Evolutionary conservation across 2,113 vertebrate species (phyloP).

Genomic region (Lucifuga dentata): DNA sequence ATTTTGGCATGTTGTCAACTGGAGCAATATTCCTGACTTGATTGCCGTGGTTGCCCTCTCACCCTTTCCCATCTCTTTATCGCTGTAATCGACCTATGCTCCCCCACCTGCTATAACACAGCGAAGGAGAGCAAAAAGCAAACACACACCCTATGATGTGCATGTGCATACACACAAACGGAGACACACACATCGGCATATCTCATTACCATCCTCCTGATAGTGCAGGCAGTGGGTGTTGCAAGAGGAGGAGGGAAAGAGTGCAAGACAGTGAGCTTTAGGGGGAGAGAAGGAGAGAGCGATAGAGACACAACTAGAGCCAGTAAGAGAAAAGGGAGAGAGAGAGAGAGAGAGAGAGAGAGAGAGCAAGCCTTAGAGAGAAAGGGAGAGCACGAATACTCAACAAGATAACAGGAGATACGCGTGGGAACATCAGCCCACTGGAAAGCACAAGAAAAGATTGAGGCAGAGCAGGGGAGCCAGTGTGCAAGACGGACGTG

Average conservation of each 20-base stretch:
- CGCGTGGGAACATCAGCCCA: slow-evolving; percentile 50
- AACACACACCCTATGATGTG: slow-evolving; percentile 55
- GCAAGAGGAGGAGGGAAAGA: slow-evolving; percentile 72
- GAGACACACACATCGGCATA: slow-evolving; percentile 57
- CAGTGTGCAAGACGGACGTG: slow-evolving; percentile 19
- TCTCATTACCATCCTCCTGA: slow-evolving; percentile 81
- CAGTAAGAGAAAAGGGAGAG: slow-evolving; percentile 32
- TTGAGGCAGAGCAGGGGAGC: slow-evolving; percentile 34
- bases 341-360: background rate
- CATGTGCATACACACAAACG: slow-evolving; percentile 28
- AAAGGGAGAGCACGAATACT: slow-evolving; percentile 25
- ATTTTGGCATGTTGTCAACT: background rate
- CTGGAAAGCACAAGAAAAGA: slow-evolving; percentile 30
- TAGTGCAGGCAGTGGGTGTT: slow-evolving; percentile 76
- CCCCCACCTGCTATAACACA: slow-evolving; percentile 48
- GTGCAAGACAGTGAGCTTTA: slow-evolving; percentile 62
- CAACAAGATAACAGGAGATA: slow-evolving; percentile 60
- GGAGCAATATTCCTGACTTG: slow-evolving; percentile 9
- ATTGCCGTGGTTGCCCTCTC: slow-evolving; percentile 29
- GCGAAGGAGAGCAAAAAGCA: slow-evolving; percentile 52
- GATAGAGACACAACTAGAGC: slow-evolving; percentile 54
- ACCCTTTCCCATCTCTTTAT: slow-evolving; percentile 68
- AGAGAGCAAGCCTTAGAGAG: slow-evolving; percentile 31
- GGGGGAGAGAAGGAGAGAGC: slow-evolving; percentile 38
- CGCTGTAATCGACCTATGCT: slow-evolving; percentile 76